Evolutionary conservation across 2,113 vertebrate genomes (phyloP), one percentile per base, ranked within the genome.

Genomic region (Petaurus breviceps): DNA sequence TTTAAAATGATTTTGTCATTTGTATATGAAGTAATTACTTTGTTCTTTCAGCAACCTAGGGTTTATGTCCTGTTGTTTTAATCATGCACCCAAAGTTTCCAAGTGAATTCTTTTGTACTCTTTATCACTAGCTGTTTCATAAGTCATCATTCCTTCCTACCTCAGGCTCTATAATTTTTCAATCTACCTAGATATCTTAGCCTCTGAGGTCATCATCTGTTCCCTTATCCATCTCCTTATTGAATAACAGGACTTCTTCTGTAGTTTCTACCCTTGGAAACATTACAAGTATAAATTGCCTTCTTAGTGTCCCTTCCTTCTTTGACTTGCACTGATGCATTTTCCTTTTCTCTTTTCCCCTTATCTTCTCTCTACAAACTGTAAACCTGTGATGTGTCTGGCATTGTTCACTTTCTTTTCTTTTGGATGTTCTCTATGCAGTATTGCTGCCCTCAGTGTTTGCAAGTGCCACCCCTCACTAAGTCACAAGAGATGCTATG

Each of bases 331-430:
- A 47, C 91, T 51, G 51, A n/a, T 94, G 96, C 89, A 93, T 97
- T 95, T 89, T 54, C 19, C 55, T 91, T 92, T 96, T 94, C 93
- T 94, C 37, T 84, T 96, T 84, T 96, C 43, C 51, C 92, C 95
- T 98, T 97, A 96, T 96, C 95, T 96, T 90, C 84, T 93, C 52
- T 94, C 90, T 94, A 77, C 97, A 97, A 95, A 97, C 93, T 1
- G 0, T 91, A 92, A 54, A 84, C 89, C 94, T 93, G 77, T 43
- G 91, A 57, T 92, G 89, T 91, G 47, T 46, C 51, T 90, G 46
- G 50, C 89, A 90, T 92, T 96, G 89, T 93, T 52, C 91, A 8
- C 0, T 46, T 91, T 1, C 91, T 92, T 77, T 95, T 92, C 55
- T 95, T 94, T 61, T 61, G 55, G 89, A 95, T 93, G 94, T 92